Percentiles rank a stretch among this genome's conserved stretches.
Evolutionary conservation across 2,888 invertebrate species (phyloP).

Genomic region (Corbicula japonica): DNA sequence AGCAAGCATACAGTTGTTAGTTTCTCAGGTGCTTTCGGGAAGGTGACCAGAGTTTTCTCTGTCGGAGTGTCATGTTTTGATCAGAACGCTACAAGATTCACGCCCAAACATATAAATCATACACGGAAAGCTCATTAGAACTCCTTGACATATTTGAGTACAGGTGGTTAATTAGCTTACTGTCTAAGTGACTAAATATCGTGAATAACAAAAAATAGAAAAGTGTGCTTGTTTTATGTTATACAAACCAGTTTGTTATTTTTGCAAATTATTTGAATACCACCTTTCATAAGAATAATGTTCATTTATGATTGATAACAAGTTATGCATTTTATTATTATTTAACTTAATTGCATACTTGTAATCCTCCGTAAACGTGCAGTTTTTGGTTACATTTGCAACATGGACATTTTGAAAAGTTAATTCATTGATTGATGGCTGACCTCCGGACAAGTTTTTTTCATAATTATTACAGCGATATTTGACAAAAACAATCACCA

Average conservation of each 20-base stretch:
- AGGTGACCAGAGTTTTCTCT: constrained; percentile 30
- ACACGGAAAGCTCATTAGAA: constrained; percentile 49
- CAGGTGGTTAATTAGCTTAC: constrained; percentile 20
- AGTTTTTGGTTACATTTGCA: too few relatives aligned
- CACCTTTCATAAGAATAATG: background rate
- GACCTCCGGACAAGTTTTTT: too few relatives aligned
- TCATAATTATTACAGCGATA: too few relatives aligned
- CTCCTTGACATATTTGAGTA: constrained; percentile 7
- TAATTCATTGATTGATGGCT: too few relatives aligned
- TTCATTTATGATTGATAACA: background rate
- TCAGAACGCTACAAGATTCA: constrained; percentile 41
- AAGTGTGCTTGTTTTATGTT: background rate
- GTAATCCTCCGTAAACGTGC: too few relatives aligned
- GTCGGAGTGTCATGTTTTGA: constrained; percentile 52
- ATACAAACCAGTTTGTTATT: background rate
- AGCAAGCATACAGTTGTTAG: background rate
- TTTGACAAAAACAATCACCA: too few relatives aligned
- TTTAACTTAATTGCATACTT: too few relatives aligned
- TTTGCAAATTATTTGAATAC: background rate
- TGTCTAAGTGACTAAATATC: constrained; percentile 20
- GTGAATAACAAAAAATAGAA: background rate
- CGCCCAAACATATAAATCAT: constrained; percentile 33
- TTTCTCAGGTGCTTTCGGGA: constrained; percentile 7
- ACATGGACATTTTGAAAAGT: too few relatives aligned
- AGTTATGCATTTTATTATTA: too few relatives aligned